Evolutionary conservation across 2,113 vertebrate species (phyloP).

Genomic region (Microcebus murinus): DNA sequence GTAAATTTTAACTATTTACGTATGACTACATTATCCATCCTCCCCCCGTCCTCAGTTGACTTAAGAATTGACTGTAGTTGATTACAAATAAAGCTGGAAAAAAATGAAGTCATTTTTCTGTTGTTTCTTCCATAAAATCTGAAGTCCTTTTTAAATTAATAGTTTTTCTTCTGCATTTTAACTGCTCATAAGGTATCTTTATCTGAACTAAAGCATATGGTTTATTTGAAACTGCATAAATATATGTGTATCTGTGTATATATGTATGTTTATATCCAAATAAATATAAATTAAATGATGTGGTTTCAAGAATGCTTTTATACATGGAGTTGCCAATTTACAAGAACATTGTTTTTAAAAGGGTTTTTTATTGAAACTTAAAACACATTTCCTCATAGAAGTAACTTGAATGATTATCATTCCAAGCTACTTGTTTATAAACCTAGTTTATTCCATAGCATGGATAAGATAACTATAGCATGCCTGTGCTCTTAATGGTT

Average conservation of each 20-base stretch:
- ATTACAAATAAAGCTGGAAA: neutral
- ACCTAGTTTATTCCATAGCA: neutral
- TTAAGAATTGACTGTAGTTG: neutral
- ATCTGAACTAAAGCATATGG: conserved; percentile 13
- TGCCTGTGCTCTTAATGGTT: neutral
- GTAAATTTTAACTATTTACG: neutral
- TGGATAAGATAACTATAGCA: neutral
- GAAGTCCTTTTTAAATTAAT: conserved; percentile 28
- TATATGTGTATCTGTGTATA: neutral
- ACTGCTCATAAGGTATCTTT: neutral
- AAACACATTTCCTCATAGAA: neutral
- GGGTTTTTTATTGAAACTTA: conserved; percentile 25
- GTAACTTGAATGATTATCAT: neutral
- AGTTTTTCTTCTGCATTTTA: conserved; percentile 10
- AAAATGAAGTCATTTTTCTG: neutral
- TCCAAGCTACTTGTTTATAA: neutral
- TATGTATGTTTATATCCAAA: conserved; percentile 5
- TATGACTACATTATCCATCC: neutral
- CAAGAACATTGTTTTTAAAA: neutral
- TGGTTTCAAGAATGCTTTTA: conserved; percentile 47
- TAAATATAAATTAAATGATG: neutral
- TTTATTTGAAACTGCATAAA: conserved; percentile 32
- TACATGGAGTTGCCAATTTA: neutral
- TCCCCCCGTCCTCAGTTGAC: neutral
- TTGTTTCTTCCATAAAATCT: neutral